Base-by-base conservation (phyloP, 2,888 invertebrate genomes). In the Melinaea marsaeus region DNA sequence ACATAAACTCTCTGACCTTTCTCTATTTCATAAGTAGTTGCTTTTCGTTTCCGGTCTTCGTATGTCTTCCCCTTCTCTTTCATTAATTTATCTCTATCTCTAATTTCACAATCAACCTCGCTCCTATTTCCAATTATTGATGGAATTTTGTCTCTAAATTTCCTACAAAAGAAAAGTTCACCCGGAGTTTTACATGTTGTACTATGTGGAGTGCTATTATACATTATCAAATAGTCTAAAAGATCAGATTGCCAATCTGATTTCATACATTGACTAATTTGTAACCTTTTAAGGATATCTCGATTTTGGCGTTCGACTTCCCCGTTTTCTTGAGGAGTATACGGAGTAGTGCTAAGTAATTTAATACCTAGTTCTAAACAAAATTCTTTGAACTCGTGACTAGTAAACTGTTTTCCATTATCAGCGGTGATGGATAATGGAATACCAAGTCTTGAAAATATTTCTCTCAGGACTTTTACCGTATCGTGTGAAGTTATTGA, bases 251-350 rank as follows among this genome's bases (percentile, higher is more conserved):
- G 61, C 60, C 60, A 42, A 22, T 72, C 61, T 6, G 5, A 46
- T 37, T 67, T 71, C 51, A 68, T 63, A 0, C 2, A 7, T 4
- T 62, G 54, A 33, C 70, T 60, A 4, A 75, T 74, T 48, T 66
- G 68, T 1, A 75, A 54, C 0, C 74, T 55, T 57, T 76, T 74
- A 0, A 73, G 0, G 2, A 74, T 74, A 46, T 73, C 9, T 69
- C 4, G n/a, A 7, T 75, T 75, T 62, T 75, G 74, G 0, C 74
- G 22, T 34, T 76, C 74, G 0, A 76, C 74, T 51, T 74, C 73
- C 0, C 75, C 74, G 42, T 73, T 74, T 45, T 57, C 54, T 60
- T 74, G 75, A 0, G 75, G 74, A 69, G 71, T 72, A 22, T 75
- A 75, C 0, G 73, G 74, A 0, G 72, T 55, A 42, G 73, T 62